Evolutionary conservation across 2,888 invertebrate species (phyloP).

Genomic region (Philhelius pedissequus): DNA sequence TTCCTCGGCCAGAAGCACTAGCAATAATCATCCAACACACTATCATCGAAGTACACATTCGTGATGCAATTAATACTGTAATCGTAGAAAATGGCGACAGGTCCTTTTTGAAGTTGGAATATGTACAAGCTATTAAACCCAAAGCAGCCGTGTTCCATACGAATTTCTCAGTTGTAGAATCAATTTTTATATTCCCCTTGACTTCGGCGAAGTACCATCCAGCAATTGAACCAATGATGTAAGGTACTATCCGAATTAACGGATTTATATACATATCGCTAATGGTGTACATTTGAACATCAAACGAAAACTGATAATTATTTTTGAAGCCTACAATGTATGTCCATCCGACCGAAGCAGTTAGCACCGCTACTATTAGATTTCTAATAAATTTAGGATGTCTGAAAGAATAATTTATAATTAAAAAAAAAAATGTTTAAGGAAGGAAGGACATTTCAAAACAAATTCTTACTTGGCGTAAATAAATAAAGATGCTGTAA

Average conservation of each 20-base stretch:
- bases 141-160: slow-evolving; percentile 75
- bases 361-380: slow-evolving; percentile 66
- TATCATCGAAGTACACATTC: slow-evolving; percentile 80
- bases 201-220: slow-evolving; percentile 78
- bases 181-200: slow-evolving; percentile 72
- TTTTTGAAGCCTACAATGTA: slow-evolving; percentile 72
- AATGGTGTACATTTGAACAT: slow-evolving; percentile 75
- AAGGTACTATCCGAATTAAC: slow-evolving; percentile 80
- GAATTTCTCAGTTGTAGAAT: slow-evolving; percentile 72
- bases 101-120: slow-evolving; percentile 77
- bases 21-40: slow-evolving; percentile 81
- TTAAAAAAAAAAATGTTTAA: too few relatives aligned
- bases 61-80: slow-evolving; percentile 80
- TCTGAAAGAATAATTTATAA: slow-evolving; percentile 71
- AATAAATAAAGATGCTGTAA: slow-evolving; percentile 74
- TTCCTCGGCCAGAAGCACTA: slow-evolving; percentile 80
- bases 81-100: slow-evolving; percentile 79
- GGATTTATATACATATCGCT: slow-evolving; percentile 80
- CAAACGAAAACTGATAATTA: slow-evolving; percentile 76
- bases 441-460: background rate
- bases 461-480: slow-evolving; percentile 76
- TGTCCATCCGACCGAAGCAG: slow-evolving; percentile 74
- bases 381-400: slow-evolving; percentile 73
- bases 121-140: slow-evolving; percentile 75
- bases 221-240: slow-evolving; percentile 79